Evolutionary conservation across 2,113 vertebrate species (phyloP), one percentile per base, ranked within the genome.

Genomic region (Catharus fuscescens): DNA sequence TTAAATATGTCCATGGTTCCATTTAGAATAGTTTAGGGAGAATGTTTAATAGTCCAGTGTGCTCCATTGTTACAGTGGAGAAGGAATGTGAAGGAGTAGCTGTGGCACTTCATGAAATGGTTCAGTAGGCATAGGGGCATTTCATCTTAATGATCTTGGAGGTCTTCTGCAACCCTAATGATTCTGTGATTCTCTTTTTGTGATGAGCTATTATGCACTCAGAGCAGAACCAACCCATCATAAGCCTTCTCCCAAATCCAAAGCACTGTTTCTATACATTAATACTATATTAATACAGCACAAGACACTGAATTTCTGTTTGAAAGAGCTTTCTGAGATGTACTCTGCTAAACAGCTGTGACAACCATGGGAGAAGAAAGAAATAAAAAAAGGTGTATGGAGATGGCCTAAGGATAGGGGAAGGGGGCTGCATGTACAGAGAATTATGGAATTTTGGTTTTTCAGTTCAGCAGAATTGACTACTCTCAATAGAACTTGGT

Each of bases 181-280:
- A 31, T 69, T 34, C 25, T 61, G 20, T 69, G 54, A 13, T 40
- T 54, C n/a, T 59, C 9, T 32, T 60, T 15, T 19, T 42, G 31
- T 28, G 44, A 28, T 42, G 53, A 74, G 44, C 34, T 71, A 1
- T 57, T 31, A 3, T 0, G 1, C 18, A 5, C 19, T 50, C 12
- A 26, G 13, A 76, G 42, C 36, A 88, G 79, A 54, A 42, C 24
- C 40, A 80, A 45, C 57, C 56, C 25, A 7, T 66, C 29, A 1
- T 24, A 25, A 80, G n/a, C 34, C 65, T 76, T 66, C 65, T 12
- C 10, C 53, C 38, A 42, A 34, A 45, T 15, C 34, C 50, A 31
- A 13, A 92, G 48, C 15, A 1, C 36, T 69, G 20, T 44, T 71
- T 40, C 20, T 56, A 0, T 31, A 6, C 54, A 34, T 23, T 14